phyloP scores from a whole-genome alignment of 23 tunicate genomes.

The Trididemnum clinides region DNA sequence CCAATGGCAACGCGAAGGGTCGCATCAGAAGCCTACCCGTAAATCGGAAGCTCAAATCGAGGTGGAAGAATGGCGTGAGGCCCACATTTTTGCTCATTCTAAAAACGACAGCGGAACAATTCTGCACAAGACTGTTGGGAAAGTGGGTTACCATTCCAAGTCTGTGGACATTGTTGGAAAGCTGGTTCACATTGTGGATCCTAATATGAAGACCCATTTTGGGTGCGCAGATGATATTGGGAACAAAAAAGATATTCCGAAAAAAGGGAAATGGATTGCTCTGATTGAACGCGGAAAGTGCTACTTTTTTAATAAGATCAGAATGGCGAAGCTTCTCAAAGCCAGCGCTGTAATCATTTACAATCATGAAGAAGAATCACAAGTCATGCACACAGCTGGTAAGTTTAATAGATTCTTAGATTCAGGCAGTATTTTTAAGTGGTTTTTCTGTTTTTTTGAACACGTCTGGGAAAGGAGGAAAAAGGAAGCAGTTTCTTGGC shows the following conservation, averaged over 20 bases:
- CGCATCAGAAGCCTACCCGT: neutral
- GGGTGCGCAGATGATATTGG: slow-evolving; percentile 64
- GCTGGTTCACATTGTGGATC: slow-evolving; percentile 67
- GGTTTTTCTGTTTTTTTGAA: too few relatives aligned
- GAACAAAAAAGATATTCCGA: slow-evolving; percentile 44
- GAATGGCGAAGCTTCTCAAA: slow-evolving; percentile 65
- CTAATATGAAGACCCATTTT: slow-evolving; percentile 44
- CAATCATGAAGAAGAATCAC: slow-evolving; percentile 52
- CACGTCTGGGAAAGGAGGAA: too few relatives aligned
- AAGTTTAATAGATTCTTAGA: too few relatives aligned
- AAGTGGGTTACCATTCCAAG: slow-evolving; percentile 34
- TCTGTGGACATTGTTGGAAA: slow-evolving; percentile 37
- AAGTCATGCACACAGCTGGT: slow-evolving; percentile 82
- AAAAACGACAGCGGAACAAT: neutral
- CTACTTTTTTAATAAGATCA: slow-evolving; percentile 73
- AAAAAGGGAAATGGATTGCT: slow-evolving; percentile 73
- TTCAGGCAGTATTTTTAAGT: too few relatives aligned
- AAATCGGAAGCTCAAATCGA: neutral
- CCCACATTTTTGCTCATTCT: neutral
- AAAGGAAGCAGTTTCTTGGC: too few relatives aligned
- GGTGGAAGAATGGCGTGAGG: slow-evolving; percentile 12
- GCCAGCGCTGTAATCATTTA: slow-evolving; percentile 87
- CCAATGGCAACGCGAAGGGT: neutral
- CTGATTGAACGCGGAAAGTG: slow-evolving; percentile 74
- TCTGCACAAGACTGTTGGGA: neutral